Evolutionary conservation across 2,797 vertebrate genomes (phyloP), one percentile per base, ranked within the genome.

Genomic region (Glossophaga mutica): DNA sequence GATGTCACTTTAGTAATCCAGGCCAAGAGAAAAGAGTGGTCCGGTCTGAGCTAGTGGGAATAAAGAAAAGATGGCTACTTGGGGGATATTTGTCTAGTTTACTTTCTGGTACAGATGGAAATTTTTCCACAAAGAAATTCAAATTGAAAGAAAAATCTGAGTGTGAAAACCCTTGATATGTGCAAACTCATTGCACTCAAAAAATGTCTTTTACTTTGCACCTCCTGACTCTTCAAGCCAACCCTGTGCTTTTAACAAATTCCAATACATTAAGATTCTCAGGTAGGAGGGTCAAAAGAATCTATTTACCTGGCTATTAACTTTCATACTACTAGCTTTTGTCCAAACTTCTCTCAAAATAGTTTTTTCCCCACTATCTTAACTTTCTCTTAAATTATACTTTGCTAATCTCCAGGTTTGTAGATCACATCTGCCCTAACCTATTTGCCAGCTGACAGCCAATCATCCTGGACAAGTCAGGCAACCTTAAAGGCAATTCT

Each of bases 91-190:
- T 87, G 6, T 85, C 48, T 67, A 86, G 46, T 68, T 95, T 86
- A 91, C 9, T 91, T 96, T 94, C 46, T 76, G 76, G 83, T 76
- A 52, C 18, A 73, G 76, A 77, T 15, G 26, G 39, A 84, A 84
- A 95, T 76, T 74, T 59, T 94, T 79, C 50, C 55, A 73, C 50
- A 48, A 95, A 91, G 37, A 94, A 91, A 91, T 91, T 92, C 37
- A 57, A 84, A 81, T 34, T 96, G 24, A 62, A 87, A 65, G 55
- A 91, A 97, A 95, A 95, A 65, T 0, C 57, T n/a, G 32, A 88
- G 22, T 77, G 26, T 92, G 76, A 90, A 94, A 96, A 91, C 52
- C 42, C 91, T 91, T 95, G 79, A 55, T 87, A 95, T 44, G 46
- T 62, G 6, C 32, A 95, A 94, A 94, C 86, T 88, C 26, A 74